A percentile compares a stretch with the other conserved stretches of the same genome.
Evolutionary conservation across 2,797 vertebrate genomes (phyloP).

Genomic region (Rhyacichthys aspro): DNA sequence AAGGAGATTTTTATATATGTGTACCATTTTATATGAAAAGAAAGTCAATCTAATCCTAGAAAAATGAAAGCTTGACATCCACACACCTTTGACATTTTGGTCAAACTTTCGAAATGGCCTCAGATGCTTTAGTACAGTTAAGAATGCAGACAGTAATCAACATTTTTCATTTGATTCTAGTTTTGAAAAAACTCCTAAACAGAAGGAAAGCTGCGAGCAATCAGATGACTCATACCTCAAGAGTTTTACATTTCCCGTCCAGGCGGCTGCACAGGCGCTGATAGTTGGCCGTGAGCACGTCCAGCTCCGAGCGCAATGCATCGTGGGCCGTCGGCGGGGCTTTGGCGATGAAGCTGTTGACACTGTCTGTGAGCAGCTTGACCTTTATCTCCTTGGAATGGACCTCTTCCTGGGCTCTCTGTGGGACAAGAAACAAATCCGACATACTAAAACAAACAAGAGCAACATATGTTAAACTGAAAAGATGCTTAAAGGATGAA

Average conservation of each 20-base stretch:
- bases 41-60: not conserved
- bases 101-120: too few relatives aligned
- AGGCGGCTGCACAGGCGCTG: slow-evolving; percentile 93
- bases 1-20: not conserved
- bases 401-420: slow-evolving; percentile 96
- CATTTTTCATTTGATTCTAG: not conserved
- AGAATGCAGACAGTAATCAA: too few relatives aligned
- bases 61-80: too few relatives aligned
- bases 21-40: not conserved
- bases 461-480: slow-evolving; percentile 9
- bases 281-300: slow-evolving; percentile 90
- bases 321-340: slow-evolving; percentile 92
- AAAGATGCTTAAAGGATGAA: slow-evolving; percentile 23
- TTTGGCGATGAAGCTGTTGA: slow-evolving; percentile 92
- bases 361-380: slow-evolving; percentile 91
- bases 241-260: slow-evolving; percentile 94
- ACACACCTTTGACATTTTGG: too few relatives aligned
- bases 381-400: slow-evolving; percentile 96
- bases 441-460: not conserved
- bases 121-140: too few relatives aligned
- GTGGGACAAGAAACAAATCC: slow-evolving; percentile 7
- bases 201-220: not conserved
- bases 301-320: slow-evolving; percentile 90
- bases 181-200: not conserved
- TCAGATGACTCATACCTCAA: slow-evolving; percentile 80